Evolutionary conservation across 2,797 vertebrate genomes (phyloP), one percentile per base, ranked within the genome.

Genomic region (Coranthus polyacanthus): DNA sequence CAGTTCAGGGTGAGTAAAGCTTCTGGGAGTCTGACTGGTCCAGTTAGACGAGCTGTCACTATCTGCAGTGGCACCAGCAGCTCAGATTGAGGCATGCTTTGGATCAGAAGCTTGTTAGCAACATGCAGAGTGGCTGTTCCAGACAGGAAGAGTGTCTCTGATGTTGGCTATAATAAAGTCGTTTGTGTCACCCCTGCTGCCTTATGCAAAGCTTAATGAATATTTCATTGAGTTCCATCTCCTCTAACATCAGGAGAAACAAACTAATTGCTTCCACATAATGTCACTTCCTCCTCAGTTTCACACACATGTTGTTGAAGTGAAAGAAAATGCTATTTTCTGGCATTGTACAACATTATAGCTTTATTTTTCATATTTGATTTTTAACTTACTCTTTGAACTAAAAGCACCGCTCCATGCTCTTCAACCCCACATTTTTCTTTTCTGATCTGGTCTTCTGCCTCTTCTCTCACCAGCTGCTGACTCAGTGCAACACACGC

Each of bases 401-500:
- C 34, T 46, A 41, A 63, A 64, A 71, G 43, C n/a, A 26, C 22
- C 22, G 11, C 39, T 24, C 2, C 15, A 17, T 20, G 5, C 26
- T 42, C 26, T n/a, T n/a, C 38, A 41, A 16, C 38, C 5, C 38
- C 38, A n/a, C 8, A 15, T 41, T n/a, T 41, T 4, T 10, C 42
- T 53, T 49, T 52, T 45, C 24, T 61, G 32, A 66, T 45, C 18
- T 39, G 32, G 1, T 67, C 56, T 77, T 54, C 29, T 46, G 20
- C 39, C 29, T 52, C 67, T 57, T 58, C 39, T 75, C 52, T 74
- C 64, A 18, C 78, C 93, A 99, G 98, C 92, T 99, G 91, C 93
- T 99, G 90, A 97, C 95, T 75, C 98, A 99, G 72, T 97, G 96
- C 85, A 98, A 98, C 90, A 93, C 95, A 43, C 96, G 96, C 77